Percentiles rank a stretch among this genome's conserved stretches.
These are phyloP conservation scores for Chelonus insularis DNA, from an alignment of 1,140 invertebrate genomes.

Conservation along the genomic window DNA sequence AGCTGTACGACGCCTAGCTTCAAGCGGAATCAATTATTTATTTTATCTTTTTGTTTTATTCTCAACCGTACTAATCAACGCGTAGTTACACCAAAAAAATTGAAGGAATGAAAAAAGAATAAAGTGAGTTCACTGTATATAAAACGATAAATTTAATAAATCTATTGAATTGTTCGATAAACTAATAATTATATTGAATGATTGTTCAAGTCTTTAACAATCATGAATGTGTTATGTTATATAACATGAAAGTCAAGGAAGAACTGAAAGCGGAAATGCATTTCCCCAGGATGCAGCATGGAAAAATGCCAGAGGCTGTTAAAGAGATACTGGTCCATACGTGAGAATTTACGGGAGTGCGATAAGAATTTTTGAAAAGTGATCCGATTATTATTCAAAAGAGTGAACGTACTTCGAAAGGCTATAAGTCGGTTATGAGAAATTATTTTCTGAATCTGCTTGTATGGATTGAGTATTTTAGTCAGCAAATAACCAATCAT, in stretches of 20 bases:
- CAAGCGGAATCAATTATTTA: constrained; percentile 60
- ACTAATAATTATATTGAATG: no score
- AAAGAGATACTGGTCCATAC: background rate
- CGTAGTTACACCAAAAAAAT: constrained; percentile 3
- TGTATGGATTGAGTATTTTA: no score
- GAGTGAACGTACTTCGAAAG: no score
- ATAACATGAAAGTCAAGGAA: constrained; percentile 31
- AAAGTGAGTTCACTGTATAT: no score
- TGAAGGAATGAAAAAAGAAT: no score
- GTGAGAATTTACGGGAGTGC: background rate
- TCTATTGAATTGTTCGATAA: no score
- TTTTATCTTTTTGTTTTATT: constrained; percentile 57
- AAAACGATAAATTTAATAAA: no score
- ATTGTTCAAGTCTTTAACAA: background rate
- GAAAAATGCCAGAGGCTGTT: background rate
- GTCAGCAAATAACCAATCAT: no score
- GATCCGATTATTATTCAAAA: no score
- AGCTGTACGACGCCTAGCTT: constrained; percentile 40
- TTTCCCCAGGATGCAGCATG: constrained; percentile 31
- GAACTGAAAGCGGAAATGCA: constrained; percentile 28
- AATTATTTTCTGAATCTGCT: no score
- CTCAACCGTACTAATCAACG: constrained; percentile 51
- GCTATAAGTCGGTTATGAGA: no score
- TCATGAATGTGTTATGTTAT: constrained; percentile 12
- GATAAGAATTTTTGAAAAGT: background rate